These are phyloP conservation scores for Drosophila peninsularis DNA, from an alignment of 2,888 invertebrate genomes.

Conservation along the genomic window DNA sequence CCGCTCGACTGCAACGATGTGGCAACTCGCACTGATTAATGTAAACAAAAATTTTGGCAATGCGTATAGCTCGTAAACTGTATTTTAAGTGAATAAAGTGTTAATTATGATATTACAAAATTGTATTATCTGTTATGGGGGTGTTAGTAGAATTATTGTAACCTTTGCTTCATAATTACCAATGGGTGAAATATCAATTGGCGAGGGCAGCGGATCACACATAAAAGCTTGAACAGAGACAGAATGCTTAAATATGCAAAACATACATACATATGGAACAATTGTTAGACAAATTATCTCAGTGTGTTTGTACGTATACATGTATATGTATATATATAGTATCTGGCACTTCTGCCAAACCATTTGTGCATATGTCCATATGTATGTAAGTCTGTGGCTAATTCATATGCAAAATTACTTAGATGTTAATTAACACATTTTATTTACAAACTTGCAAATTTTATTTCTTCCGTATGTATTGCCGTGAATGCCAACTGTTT, in stretches of 20 bases:
- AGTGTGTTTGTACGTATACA: no score
- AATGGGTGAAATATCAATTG: not conserved
- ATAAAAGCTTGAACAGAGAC: not conserved
- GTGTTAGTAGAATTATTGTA: not conserved
- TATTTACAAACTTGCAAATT: not conserved
- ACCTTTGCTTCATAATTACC: not conserved
- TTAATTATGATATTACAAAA: no score
- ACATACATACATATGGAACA: not conserved
- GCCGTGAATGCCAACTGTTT: not conserved
- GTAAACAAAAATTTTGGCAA: conserved; percentile 16
- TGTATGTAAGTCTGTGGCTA: not conserved
- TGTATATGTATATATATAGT: no score
- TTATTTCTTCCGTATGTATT: not conserved
- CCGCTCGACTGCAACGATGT: not conserved
- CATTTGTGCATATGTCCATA: not conserved
- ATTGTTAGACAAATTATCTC: no score
- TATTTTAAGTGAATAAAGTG: not conserved
- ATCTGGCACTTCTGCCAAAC: no score
- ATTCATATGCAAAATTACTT: conserved; percentile 1
- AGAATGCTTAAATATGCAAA: not conserved
- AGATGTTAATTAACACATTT: not conserved
- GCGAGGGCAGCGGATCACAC: not conserved
- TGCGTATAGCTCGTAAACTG: not conserved
- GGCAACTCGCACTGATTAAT: not conserved
- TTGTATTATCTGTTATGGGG: not conserved